A percentile compares a stretch with the other conserved stretches of the same genome.
phyloP scores from a whole-genome alignment of 1,140 invertebrate genomes.

The Coboldia fuscipes region DNA sequence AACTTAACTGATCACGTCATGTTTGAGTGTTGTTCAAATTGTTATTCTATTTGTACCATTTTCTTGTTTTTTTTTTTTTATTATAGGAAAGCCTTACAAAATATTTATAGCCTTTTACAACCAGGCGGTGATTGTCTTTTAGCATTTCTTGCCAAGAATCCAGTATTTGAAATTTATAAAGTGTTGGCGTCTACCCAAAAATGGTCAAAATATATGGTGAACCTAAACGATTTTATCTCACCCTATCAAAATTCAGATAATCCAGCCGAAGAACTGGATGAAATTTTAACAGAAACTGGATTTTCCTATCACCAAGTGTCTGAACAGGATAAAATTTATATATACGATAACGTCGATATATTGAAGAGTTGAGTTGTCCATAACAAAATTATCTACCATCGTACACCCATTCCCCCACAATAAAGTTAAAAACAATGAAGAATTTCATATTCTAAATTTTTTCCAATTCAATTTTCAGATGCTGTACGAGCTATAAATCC shows the following conservation, averaged over 20 bases:
- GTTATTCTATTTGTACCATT: conserved; percentile 88
- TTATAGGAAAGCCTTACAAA: conserved; percentile 34
- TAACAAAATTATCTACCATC: conserved; percentile 1
- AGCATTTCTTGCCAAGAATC: conserved; percentile 45
- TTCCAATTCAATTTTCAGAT: conserved; percentile 23
- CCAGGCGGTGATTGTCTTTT: conserved; percentile 43
- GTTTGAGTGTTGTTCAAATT: conserved; percentile 23
- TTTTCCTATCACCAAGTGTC: conserved; percentile 42
- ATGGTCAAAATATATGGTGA: conserved; percentile 43
- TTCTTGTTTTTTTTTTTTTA: conserved; percentile 15
- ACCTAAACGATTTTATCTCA: conserved; percentile 38
- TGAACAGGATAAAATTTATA: conserved; percentile 33
- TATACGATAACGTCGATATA: conserved; percentile 33
- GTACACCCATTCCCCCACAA: neutral
- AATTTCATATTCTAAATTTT: neutral
- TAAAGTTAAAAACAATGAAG: conserved; percentile 2
- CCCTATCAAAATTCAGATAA: conserved; percentile 37
- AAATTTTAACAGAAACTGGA: conserved; percentile 36
- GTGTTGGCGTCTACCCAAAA: conserved; percentile 28
- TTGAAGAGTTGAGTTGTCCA: conserved; percentile 28
- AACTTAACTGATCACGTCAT: conserved; percentile 1
- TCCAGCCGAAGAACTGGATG: conserved; percentile 34
- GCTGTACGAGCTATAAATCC: conserved; percentile 52
- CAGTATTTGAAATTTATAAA: conserved; percentile 46
- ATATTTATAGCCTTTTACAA: conserved; percentile 38